These are phyloP conservation scores for Gephyroberyx darwinii DNA, from an alignment of 2,797 vertebrate genomes.

Conservation along the genomic window DNA sequence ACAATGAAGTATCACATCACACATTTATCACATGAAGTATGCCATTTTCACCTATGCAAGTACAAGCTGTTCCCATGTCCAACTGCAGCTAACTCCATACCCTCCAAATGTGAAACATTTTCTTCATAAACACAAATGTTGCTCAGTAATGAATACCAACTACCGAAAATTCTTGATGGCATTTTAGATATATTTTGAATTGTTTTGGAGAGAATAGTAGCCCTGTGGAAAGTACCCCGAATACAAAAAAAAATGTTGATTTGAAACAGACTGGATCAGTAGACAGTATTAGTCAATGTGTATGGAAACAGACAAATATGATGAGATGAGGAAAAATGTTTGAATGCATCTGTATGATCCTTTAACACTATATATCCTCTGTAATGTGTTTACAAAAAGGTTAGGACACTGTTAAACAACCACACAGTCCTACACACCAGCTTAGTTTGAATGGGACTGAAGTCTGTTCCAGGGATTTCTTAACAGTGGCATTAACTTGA, in stretches of 20 bases:
- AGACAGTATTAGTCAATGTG: neutral
- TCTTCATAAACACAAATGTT: no score
- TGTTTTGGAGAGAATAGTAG: neutral
- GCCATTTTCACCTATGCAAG: no score
- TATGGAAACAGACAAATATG: constrained; percentile 25
- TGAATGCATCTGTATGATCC: constrained; percentile 17
- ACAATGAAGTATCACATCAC: constrained; percentile 31
- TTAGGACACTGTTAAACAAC: constrained; percentile 32
- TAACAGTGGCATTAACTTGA: constrained; percentile 24
- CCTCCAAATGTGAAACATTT: no score
- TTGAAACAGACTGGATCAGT: neutral
- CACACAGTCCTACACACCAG: constrained; percentile 26
- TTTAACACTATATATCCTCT: constrained; percentile 29
- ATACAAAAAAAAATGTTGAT: no score
- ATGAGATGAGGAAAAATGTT: constrained; percentile 8
- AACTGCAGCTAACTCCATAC: no score
- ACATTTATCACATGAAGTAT: neutral
- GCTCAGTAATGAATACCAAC: neutral
- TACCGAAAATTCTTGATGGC: neutral
- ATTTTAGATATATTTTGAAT: constrained; percentile 28
- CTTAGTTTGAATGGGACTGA: constrained; percentile 44
- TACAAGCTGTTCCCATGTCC: no score
- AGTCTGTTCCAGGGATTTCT: constrained; percentile 33
- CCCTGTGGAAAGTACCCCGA: no score
- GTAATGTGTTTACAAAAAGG: constrained; percentile 41